Conservation (phyloP, 2,888 invertebrate species). For the Lasioglossum marginatum region DNA sequence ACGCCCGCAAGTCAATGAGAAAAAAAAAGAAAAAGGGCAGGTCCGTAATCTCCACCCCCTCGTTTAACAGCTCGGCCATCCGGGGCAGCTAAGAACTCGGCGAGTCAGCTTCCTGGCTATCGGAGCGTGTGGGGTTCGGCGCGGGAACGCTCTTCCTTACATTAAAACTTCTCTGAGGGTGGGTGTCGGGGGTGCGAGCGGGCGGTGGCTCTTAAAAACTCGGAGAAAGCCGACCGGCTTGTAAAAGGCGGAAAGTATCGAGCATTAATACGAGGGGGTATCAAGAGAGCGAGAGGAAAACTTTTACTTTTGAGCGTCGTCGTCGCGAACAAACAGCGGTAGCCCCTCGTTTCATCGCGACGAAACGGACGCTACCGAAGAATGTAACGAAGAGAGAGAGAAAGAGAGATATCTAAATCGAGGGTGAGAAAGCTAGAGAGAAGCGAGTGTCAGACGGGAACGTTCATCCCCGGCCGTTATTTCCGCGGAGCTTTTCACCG, state of each 20-base stretch:
- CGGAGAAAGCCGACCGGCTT: constrained; percentile 20
- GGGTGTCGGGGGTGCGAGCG: not conserved
- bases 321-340: constrained; percentile 37
- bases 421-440: not conserved
- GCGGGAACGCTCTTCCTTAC: constrained; percentile 2
- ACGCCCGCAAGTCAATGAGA: not conserved
- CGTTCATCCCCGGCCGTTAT: constrained; percentile 54
- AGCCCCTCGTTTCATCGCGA: constrained; percentile 27
- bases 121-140: constrained; percentile 7
- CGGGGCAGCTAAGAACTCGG: not conserved
- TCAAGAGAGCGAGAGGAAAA: constrained; percentile 42
- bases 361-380: constrained; percentile 1
- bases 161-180: constrained; percentile 20
- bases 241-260: constrained; percentile 62
- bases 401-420: not conserved
- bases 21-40: not conserved
- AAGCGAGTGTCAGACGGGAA: constrained; percentile 32
- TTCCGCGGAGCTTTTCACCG: constrained; percentile 70
- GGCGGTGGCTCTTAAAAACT: constrained; percentile 31
- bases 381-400: not conserved
- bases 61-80: not conserved
- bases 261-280: constrained; percentile 58
- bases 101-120: constrained; percentile 24
- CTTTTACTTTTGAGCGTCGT: constrained; percentile 47
- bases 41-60: not conserved